Percentiles rank a stretch among this genome's conserved stretches.
phyloP scores from a whole-genome alignment of 2,797 vertebrate species.

The Capromys pilorides region DNA sequence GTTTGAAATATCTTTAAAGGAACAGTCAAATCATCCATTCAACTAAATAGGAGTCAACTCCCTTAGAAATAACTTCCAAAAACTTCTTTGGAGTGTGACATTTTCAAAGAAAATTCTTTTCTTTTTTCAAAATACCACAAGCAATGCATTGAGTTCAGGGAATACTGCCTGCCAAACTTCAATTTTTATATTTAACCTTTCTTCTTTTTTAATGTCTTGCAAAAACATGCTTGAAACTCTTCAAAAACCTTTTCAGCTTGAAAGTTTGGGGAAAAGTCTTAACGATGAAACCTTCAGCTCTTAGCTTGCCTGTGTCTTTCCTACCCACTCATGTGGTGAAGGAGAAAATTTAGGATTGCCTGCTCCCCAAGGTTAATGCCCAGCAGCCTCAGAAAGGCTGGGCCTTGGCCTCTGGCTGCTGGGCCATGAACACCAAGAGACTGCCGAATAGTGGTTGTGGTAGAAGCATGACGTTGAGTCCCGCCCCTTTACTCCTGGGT shows the following conservation, averaged over 20 bases:
- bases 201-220: slow-evolving; percentile 77
- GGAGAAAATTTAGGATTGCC: slow-evolving; percentile 22
- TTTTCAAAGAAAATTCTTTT: slow-evolving; percentile 81
- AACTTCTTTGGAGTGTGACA: slow-evolving; percentile 77
- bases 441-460: neutral
- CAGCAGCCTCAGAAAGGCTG: neutral
- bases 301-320: neutral
- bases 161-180: slow-evolving; percentile 80
- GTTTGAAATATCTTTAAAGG: slow-evolving; percentile 74
- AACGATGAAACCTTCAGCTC: slow-evolving; percentile 44
- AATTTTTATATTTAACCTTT: slow-evolving; percentile 80
- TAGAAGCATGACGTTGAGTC: neutral
- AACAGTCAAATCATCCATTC: slow-evolving; percentile 74
- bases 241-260: slow-evolving; percentile 75
- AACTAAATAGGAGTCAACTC: slow-evolving; percentile 77
- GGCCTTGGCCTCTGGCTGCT: neutral
- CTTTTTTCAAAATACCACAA: slow-evolving; percentile 81
- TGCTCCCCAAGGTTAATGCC: neutral
- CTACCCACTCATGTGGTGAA: neutral
- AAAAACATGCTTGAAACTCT: slow-evolving; percentile 79
- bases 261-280: slow-evolving; percentile 73
- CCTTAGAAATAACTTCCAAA: slow-evolving; percentile 77
- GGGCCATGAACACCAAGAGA: neutral
- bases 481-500: neutral
- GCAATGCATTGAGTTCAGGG: slow-evolving; percentile 79